phyloP scores from a whole-genome alignment of 2,888 invertebrate species.

The Patella pellucida region DNA sequence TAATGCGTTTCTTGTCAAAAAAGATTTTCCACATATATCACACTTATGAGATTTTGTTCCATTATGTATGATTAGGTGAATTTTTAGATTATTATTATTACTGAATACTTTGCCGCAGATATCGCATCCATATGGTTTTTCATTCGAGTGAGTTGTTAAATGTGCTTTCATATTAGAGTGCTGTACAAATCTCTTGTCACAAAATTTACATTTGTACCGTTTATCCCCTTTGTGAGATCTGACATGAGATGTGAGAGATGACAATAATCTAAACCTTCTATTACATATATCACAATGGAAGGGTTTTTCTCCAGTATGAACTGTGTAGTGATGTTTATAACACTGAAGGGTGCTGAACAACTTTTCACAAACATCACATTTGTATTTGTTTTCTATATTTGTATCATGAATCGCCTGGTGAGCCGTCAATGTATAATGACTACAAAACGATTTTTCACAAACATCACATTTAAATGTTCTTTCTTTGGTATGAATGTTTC shows the following conservation, averaged over 20 bases:
- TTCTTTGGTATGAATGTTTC: neutral
- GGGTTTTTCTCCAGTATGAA: slow-evolving; percentile 97
- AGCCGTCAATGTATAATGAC: too few relatives aligned
- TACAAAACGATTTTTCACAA: neutral
- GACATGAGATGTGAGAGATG: too few relatives aligned
- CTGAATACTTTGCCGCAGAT: slow-evolving; percentile 77
- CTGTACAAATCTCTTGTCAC: slow-evolving; percentile 87
- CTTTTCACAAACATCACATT: too few relatives aligned
- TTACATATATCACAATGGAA: slow-evolving; percentile 83
- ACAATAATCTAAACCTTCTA: too few relatives aligned
- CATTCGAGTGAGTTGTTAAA: slow-evolving; percentile 94
- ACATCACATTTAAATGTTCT: neutral
- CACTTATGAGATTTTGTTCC: slow-evolving; percentile 97
- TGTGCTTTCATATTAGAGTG: slow-evolving; percentile 80
- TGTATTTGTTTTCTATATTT: too few relatives aligned
- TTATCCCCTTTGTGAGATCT: too few relatives aligned
- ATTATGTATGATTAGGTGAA: neutral
- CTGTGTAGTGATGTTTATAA: slow-evolving; percentile 80
- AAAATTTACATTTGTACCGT: slow-evolving; percentile 72
- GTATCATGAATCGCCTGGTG: too few relatives aligned
- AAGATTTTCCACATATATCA: slow-evolving; percentile 81
- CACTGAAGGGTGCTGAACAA: too few relatives aligned
- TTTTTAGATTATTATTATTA: neutral
- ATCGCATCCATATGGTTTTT: slow-evolving; percentile 93
- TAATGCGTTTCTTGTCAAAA: neutral